phyloP scores from a whole-genome alignment of 2,888 invertebrate species.

The Theodoxus fluviatilis region DNA sequence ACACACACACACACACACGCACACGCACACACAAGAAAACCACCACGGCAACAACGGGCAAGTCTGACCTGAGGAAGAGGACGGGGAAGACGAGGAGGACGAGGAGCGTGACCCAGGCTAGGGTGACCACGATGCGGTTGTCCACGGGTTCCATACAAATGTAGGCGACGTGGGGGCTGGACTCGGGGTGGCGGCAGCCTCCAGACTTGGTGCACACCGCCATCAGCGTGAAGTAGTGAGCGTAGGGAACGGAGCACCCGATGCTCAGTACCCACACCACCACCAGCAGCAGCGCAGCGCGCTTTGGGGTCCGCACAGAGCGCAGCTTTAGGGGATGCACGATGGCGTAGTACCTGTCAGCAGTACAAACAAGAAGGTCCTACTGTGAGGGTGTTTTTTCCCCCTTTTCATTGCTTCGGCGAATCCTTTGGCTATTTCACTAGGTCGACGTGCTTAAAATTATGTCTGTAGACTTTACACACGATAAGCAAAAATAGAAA shows the following conservation, averaged over 20 bases:
- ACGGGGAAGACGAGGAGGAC: constrained; percentile 42
- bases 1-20: too few species aligned
- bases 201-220: constrained; percentile 24
- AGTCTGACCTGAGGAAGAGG: constrained; percentile 41
- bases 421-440: too few species aligned
- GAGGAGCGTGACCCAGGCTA: constrained; percentile 36
- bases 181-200: constrained; percentile 21
- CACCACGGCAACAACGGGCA: too few species aligned
- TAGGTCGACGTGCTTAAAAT: too few species aligned
- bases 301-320: constrained; percentile 35
- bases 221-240: constrained; percentile 39
- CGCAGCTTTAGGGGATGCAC: constrained; percentile 46
- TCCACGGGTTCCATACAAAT: too few species aligned
- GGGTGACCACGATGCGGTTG: not conserved
- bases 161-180: constrained; percentile 10
- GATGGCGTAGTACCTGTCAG: constrained; percentile 48
- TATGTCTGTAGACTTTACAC: too few species aligned
- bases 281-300: constrained; percentile 35
- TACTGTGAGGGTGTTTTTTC: too few species aligned
- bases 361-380: too few species aligned
- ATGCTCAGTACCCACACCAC: constrained; percentile 43
- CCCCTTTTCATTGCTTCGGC: too few species aligned
- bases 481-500: too few species aligned
- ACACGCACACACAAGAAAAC: too few species aligned
- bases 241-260: constrained; percentile 40